Percentiles rank a stretch among this genome's conserved stretches.
Conservation (phyloP, 2,797 vertebrate genomes). For the Menidia menidia region DNA sequence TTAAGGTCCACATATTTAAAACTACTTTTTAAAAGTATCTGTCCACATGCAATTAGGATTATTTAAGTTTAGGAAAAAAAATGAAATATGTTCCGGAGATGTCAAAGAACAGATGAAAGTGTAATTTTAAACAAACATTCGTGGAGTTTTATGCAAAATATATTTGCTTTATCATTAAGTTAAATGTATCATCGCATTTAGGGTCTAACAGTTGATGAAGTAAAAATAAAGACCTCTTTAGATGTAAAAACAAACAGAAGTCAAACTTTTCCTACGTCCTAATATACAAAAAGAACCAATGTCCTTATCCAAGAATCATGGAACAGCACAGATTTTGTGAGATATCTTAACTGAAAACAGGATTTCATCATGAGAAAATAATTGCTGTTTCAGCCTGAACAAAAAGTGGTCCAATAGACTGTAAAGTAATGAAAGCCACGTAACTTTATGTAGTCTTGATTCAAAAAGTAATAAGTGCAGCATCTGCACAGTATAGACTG, state of each 20-base stretch:
- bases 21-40: background rate
- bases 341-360: too few species aligned
- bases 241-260: background rate
- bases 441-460: constrained; percentile 4
- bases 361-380: too few species aligned
- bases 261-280: background rate
- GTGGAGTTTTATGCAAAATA: background rate
- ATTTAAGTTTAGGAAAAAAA: background rate
- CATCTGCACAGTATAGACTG: constrained; percentile 2
- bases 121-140: background rate
- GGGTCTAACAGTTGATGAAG: background rate
- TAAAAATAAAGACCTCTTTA: too few species aligned
- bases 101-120: background rate
- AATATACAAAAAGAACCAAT: background rate
- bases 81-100: background rate
- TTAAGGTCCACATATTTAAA: background rate
- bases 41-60: background rate
- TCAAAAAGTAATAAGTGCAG: constrained; percentile 13
- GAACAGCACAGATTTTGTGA: too few species aligned
- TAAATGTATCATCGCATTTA: background rate
- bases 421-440: background rate
- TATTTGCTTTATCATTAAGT: background rate
- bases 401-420: background rate
- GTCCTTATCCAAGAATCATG: too few species aligned
- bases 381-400: background rate